phyloP scores from a whole-genome alignment of 2,888 invertebrate genomes.

The Lycophotia porphyrea region DNA sequence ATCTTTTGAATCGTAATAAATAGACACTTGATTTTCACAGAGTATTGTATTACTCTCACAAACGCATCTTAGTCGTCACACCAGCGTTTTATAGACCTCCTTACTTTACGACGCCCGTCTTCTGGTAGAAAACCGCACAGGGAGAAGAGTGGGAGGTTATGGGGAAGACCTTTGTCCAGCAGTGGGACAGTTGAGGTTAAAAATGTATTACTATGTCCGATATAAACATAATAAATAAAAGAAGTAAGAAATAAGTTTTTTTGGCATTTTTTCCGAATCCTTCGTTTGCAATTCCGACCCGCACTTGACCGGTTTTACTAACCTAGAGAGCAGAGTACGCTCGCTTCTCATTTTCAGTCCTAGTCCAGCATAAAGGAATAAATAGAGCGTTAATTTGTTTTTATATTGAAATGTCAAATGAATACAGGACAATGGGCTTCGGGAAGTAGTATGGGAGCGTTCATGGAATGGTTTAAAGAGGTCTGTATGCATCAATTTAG shows the following conservation, averaged over 20 bases:
- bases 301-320: slow-evolving; percentile 37
- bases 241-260: too few species aligned
- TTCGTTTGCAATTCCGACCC: not conserved
- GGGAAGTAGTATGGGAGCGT: slow-evolving; percentile 7
- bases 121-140: too few species aligned
- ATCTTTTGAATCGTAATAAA: not conserved
- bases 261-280: too few species aligned
- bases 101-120: too few species aligned
- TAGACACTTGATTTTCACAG: not conserved
- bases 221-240: too few species aligned
- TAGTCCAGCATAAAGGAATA: slow-evolving; percentile 50
- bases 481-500: not conserved
- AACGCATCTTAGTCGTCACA: too few species aligned
- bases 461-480: not conserved
- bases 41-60: not conserved
- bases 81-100: too few species aligned
- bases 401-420: slow-evolving; percentile 54
- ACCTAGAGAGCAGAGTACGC: slow-evolving; percentile 48
- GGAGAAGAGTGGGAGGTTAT: too few species aligned
- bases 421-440: slow-evolving; percentile 29
- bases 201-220: not conserved
- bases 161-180: too few species aligned
- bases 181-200: too few species aligned
- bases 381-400: slow-evolving; percentile 37
- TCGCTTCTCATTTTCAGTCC: slow-evolving; percentile 47